Percentiles rank a stretch among this genome's conserved stretches.
phyloP scores from a whole-genome alignment of 2,113 vertebrate species.

The Sceloporus tristichus region DNA sequence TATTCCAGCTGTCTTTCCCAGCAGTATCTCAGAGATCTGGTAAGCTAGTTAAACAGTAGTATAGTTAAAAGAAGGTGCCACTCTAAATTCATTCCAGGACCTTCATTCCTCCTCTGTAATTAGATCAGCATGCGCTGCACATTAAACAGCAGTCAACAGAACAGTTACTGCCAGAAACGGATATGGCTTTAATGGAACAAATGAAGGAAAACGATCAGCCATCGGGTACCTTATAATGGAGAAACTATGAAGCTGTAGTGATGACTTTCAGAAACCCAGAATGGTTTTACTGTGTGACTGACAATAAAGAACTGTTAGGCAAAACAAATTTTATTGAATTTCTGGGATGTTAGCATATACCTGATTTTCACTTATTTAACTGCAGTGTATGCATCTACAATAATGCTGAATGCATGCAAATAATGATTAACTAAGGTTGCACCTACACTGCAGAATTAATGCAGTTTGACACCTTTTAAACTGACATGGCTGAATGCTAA shows the following conservation, averaged over 20 bases:
- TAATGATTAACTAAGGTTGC: not conserved
- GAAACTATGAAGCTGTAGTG: not conserved
- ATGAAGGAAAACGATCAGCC: slow-evolving; percentile 18
- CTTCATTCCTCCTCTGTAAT: slow-evolving; percentile 43
- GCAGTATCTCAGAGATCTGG: slow-evolving; percentile 2
- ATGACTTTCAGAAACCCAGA: not conserved
- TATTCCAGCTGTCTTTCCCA: slow-evolving; percentile 8
- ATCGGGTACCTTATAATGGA: not conserved
- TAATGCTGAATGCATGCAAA: not conserved
- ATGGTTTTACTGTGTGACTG: not conserved
- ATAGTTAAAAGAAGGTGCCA: not conserved
- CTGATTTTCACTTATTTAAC: not conserved
- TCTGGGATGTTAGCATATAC: not conserved
- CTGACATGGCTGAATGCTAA: too few species aligned
- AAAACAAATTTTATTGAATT: not conserved
- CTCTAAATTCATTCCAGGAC: slow-evolving; percentile 38
- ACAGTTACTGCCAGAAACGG: slow-evolving; percentile 27
- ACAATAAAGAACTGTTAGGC: not conserved
- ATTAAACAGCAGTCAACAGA: slow-evolving; percentile 46
- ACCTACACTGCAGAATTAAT: too few species aligned
- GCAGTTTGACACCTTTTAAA: too few species aligned
- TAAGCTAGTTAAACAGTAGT: slow-evolving; percentile 17
- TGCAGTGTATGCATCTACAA: not conserved
- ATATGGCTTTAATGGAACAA: slow-evolving; percentile 3
- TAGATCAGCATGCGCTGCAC: slow-evolving; percentile 39